Evolutionary conservation across 2,888 invertebrate species (phyloP).

Genomic region (Flexamia atlantica): DNA sequence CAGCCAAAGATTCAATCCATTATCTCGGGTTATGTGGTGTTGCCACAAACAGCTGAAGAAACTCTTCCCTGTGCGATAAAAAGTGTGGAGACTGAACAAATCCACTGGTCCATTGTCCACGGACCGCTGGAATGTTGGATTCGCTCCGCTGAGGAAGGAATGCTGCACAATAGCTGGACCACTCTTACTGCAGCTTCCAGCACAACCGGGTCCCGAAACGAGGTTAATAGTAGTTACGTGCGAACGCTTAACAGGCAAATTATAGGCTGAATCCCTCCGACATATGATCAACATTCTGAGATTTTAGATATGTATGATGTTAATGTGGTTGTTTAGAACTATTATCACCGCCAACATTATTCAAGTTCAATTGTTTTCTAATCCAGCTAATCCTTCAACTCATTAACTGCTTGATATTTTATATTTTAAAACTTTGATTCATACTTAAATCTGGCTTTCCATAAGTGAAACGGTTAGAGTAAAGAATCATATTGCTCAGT

Average conservation of each 20-base stretch:
- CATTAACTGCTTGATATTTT: too few species aligned
- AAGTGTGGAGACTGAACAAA: constrained; percentile 25
- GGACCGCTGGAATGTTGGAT: neutral
- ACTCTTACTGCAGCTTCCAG: constrained; percentile 8
- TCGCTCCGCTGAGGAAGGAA: constrained; percentile 33
- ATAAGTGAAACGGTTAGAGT: too few species aligned
- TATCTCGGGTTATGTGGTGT: neutral
- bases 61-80: neutral
- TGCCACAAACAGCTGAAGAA: neutral
- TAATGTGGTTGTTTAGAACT: too few species aligned
- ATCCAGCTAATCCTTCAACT: too few species aligned
- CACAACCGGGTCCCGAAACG: constrained; percentile 13
- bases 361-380: too few species aligned
- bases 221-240: constrained; percentile 26
- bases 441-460: too few species aligned
- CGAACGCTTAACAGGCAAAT: neutral
- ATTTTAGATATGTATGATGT: neutral
- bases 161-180: constrained; percentile 22
- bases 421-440: too few species aligned
- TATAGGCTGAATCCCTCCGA: neutral
- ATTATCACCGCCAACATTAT: too few species aligned
- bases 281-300: neutral
- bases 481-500: too few species aligned
- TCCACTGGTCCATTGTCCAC: constrained; percentile 12
- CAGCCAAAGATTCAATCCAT: neutral